Evolutionary conservation across 2,797 vertebrate genomes (phyloP).

Genomic region (Syncerus caffer): DNA sequence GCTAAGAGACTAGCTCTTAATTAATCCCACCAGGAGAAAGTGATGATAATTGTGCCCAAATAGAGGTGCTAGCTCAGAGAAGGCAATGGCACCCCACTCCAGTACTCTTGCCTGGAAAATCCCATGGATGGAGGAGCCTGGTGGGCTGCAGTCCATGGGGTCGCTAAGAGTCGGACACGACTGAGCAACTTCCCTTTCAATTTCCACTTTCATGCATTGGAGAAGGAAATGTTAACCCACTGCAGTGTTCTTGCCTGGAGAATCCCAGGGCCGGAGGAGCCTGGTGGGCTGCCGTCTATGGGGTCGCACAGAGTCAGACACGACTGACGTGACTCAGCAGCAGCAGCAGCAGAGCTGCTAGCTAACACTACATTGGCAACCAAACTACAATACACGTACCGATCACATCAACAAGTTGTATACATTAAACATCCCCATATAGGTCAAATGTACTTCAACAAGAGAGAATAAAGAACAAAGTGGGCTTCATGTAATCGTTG

Average conservation of each 20-base stretch:
- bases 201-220: too few species aligned
- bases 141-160: too few species aligned
- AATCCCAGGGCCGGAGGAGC: too few species aligned
- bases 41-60: neutral
- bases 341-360: neutral
- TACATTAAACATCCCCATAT: rapidly evolving
- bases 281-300: too few species aligned
- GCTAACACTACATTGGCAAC: rapidly evolving
- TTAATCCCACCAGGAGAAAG: neutral
- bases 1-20: neutral
- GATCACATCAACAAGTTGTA: neutral
- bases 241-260: too few species aligned
- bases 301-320: too few species aligned
- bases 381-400: rapidly evolving
- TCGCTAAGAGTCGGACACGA: rapidly evolving
- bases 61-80: rapidly evolving
- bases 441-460: neutral
- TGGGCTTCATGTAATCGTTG: rapidly evolving
- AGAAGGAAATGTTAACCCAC: too few species aligned
- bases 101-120: too few species aligned
- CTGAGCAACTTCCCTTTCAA: too few species aligned
- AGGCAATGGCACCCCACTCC: too few species aligned
- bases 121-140: too few species aligned
- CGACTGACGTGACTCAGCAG: too few species aligned
- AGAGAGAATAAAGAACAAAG: neutral